Percentiles rank a stretch among this genome's conserved stretches.
Evolutionary conservation across 2,113 vertebrate species (phyloP).

Genomic region (Corvus moneduloides): DNA sequence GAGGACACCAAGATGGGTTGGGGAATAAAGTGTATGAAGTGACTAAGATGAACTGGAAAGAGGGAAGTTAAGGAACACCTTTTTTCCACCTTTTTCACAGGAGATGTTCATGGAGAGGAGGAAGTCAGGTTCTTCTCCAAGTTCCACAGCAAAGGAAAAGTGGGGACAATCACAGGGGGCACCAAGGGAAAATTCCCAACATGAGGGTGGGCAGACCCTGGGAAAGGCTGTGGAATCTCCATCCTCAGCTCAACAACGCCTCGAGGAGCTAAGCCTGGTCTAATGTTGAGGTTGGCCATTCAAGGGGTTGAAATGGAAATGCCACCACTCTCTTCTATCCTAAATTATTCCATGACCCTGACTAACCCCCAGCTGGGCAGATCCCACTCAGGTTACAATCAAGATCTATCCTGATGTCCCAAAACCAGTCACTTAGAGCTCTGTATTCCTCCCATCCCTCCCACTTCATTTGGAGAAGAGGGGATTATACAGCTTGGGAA

Average conservation of each 20-base stretch:
- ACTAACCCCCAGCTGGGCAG: neutral
- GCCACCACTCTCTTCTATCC: neutral
- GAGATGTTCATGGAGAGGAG: neutral
- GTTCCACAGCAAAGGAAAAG: neutral
- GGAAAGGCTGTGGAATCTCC: neutral
- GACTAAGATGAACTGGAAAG: neutral
- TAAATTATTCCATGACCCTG: neutral
- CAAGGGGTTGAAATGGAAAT: neutral
- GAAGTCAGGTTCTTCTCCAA: neutral
- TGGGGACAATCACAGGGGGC: neutral
- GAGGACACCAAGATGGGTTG: neutral
- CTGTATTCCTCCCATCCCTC: neutral
- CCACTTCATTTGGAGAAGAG: neutral
- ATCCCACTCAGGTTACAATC: neutral
- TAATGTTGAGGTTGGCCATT: neutral
- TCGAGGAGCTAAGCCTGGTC: neutral
- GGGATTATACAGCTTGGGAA: too few relatives aligned
- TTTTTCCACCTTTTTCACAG: neutral
- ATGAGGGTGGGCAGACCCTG: neutral
- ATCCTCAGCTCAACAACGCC: neutral
- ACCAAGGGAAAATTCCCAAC: neutral
- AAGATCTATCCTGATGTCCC: neutral
- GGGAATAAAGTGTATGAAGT: neutral
- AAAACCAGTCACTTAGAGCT: neutral
- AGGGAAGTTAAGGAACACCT: neutral